Conservation (phyloP, 2,888 invertebrate genomes). For the Noctua janthina region DNA sequence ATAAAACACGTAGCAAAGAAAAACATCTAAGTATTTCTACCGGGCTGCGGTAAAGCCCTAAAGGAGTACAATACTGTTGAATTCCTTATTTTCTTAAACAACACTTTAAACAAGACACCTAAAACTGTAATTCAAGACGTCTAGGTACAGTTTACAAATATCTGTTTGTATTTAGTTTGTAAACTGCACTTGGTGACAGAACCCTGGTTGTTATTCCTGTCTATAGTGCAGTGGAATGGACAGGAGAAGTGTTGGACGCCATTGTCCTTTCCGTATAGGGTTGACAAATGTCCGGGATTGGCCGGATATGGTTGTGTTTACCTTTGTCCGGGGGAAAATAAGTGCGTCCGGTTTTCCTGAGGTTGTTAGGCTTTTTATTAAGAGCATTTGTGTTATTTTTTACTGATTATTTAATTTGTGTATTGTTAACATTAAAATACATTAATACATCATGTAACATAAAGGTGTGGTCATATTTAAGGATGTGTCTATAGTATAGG, state of each 20-base stretch:
- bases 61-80: not conserved
- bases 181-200: conserved; percentile 37
- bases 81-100: not conserved
- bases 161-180: conserved; percentile 41
- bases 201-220: conserved; percentile 40
- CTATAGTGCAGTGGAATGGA: conserved; percentile 41
- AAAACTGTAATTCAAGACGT: conserved; percentile 23
- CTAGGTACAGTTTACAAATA: not conserved
- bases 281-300: conserved; percentile 32
- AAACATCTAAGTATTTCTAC: not conserved
- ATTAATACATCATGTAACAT: not conserved
- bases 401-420: not conserved
- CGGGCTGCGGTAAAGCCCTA: not conserved
- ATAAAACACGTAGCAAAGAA: no score
- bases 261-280: conserved; percentile 41
- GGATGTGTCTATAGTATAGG: no score
- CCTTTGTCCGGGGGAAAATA: conserved; percentile 23
- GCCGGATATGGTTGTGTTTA: conserved; percentile 22
- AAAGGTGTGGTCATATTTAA: not conserved
- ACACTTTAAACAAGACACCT: conserved; percentile 1
- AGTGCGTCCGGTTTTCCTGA: conserved; percentile 15
- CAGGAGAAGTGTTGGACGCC: conserved; percentile 32
- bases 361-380: conserved; percentile 14
- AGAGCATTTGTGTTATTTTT: not conserved
- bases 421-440: not conserved